These are phyloP conservation scores for Pygathrix nemaeus DNA, from an alignment of 2,113 vertebrate species.

Conservation along the genomic window DNA sequence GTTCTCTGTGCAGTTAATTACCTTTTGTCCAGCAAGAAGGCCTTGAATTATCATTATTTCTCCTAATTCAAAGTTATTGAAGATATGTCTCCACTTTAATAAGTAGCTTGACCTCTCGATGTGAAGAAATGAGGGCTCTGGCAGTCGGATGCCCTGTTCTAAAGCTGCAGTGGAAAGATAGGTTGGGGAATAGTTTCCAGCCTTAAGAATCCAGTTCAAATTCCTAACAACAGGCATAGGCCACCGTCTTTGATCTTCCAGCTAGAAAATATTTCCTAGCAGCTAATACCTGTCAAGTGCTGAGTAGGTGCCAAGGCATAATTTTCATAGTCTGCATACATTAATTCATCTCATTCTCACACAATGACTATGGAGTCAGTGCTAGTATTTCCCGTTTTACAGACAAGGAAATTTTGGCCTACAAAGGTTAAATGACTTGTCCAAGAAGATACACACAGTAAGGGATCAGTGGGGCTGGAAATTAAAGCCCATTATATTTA, in stretches of 20 bases:
- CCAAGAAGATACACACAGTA: background rate
- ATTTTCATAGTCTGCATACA: background rate
- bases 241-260: background rate
- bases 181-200: background rate
- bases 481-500: background rate
- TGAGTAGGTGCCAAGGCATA: fast-evolving
- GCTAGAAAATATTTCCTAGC: background rate
- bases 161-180: background rate
- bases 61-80: background rate
- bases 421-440: background rate
- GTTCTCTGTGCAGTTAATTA: background rate
- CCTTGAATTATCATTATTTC: background rate
- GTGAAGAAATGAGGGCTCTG: background rate
- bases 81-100: background rate
- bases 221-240: background rate
- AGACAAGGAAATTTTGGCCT: background rate
- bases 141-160: background rate
- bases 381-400: background rate
- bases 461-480: background rate
- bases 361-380: too few species aligned
- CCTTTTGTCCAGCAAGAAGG: background rate
- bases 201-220: background rate
- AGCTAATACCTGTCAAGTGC: background rate
- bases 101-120: background rate
- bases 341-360: background rate